These are phyloP conservation scores for Steatocranus sp. DNA, from an alignment of 2,797 vertebrate genomes.

Conservation along the genomic window DNA sequence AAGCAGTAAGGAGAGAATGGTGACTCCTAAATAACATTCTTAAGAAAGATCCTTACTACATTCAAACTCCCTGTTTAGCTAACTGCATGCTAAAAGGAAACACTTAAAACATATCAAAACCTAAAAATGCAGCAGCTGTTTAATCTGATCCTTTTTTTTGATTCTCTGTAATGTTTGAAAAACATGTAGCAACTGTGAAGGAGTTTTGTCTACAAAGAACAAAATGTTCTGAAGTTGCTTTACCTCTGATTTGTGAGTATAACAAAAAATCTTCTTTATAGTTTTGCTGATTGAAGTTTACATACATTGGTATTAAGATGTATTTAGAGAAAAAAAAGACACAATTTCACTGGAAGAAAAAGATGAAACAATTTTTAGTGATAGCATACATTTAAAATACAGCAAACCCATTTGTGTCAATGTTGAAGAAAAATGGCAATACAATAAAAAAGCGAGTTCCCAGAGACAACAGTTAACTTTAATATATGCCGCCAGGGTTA, in stretches of 20 bases:
- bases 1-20: background rate
- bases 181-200: background rate
- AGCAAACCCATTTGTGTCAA: background rate
- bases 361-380: background rate
- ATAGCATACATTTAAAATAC: background rate
- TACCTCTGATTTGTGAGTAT: background rate
- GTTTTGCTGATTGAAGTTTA: background rate
- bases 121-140: background rate
- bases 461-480: background rate
- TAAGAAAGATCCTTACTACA: background rate
- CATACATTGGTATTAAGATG: too few relatives aligned
- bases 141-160: rapidly evolving
- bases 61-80: background rate
- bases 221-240: background rate
- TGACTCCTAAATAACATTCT: background rate
- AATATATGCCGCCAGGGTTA: background rate
- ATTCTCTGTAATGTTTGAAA: background rate
- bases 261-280: background rate
- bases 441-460: background rate
- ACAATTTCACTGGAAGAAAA: background rate
- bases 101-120: background rate
- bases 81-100: background rate
- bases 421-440: background rate
- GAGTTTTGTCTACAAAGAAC: background rate
- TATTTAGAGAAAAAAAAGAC: background rate